phyloP scores from a whole-genome alignment of 1,140 invertebrate genomes.

The Papilio polyxenes region DNA sequence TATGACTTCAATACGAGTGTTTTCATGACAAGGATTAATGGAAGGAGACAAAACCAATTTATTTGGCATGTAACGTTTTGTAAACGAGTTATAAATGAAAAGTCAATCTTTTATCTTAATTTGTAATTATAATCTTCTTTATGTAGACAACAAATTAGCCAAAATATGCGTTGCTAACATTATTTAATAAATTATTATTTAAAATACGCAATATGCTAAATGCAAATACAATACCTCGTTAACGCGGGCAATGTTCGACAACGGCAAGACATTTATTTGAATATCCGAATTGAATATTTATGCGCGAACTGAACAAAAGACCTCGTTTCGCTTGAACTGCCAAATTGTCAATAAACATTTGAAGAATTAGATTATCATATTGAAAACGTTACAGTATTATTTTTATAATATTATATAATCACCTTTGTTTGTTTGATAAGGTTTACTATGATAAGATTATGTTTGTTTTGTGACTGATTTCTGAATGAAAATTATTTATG shows the following conservation, averaged over 20 bases:
- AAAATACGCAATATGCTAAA: slow-evolving; percentile 1
- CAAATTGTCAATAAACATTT: slow-evolving; percentile 2
- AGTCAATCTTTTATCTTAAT: background rate
- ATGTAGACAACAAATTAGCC: background rate
- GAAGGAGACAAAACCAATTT: background rate
- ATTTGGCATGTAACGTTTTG: too few species aligned
- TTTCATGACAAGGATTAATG: background rate
- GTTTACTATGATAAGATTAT: background rate
- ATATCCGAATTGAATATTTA: slow-evolving; percentile 9
- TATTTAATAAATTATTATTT: background rate
- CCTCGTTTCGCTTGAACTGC: slow-evolving; percentile 6
- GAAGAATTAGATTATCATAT: background rate
- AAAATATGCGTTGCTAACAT: background rate
- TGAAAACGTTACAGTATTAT: background rate
- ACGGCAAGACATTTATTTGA: slow-evolving; percentile 2
- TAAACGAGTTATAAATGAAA: background rate
- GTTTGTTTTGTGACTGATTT: background rate
- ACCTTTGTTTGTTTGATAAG: background rate
- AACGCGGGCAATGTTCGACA: slow-evolving; percentile 1
- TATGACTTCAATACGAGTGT: background rate
- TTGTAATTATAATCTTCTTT: background rate
- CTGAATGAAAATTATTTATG: background rate
- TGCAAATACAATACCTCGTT: background rate
- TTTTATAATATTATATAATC: background rate
- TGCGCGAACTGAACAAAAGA: background rate